Conservation (phyloP, 2,797 vertebrate genomes). For the Cheirogaleus major region DNA sequence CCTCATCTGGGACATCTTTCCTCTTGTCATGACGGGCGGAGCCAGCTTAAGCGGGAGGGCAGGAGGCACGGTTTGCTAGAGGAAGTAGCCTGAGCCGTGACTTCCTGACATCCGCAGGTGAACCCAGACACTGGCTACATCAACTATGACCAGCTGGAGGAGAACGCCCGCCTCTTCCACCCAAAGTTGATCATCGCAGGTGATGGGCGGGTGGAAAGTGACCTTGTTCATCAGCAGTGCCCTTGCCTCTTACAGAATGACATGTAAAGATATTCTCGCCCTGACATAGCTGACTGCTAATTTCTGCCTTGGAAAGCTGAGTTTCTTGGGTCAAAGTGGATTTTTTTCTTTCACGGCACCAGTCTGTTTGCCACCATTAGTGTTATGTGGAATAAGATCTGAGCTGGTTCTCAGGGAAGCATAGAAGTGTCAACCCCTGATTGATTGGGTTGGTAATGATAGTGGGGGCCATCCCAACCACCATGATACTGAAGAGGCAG, state of each 20-base stretch:
- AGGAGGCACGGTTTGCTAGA: not conserved
- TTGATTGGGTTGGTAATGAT: too few relatives aligned
- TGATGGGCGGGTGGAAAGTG: constrained; percentile 33
- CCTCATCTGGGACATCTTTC: not conserved
- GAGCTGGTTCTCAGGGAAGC: not conserved
- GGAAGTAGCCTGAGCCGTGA: not conserved
- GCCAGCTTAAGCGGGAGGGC: rapidly evolving
- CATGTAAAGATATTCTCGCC: not conserved
- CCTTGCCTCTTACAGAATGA: not conserved
- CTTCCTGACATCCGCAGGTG: constrained; percentile 86
- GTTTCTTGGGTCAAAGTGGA: not conserved
- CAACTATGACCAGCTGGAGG: constrained; percentile 93
- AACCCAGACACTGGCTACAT: constrained; percentile 95
- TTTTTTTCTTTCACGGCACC: not conserved
- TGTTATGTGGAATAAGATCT: not conserved
- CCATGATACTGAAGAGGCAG: not conserved
- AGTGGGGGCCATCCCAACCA: too few relatives aligned
- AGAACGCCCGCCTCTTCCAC: constrained; percentile 95
- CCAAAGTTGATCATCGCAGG: constrained; percentile 97
- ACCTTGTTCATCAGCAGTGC: not conserved
- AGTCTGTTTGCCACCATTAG: not conserved
- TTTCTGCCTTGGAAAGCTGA: not conserved
- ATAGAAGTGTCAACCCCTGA: not conserved
- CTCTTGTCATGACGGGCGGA: not conserved
- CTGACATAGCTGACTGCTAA: not conserved